Conservation (phyloP, 2,888 invertebrate species). For the Dryadula phaetusa region DNA sequence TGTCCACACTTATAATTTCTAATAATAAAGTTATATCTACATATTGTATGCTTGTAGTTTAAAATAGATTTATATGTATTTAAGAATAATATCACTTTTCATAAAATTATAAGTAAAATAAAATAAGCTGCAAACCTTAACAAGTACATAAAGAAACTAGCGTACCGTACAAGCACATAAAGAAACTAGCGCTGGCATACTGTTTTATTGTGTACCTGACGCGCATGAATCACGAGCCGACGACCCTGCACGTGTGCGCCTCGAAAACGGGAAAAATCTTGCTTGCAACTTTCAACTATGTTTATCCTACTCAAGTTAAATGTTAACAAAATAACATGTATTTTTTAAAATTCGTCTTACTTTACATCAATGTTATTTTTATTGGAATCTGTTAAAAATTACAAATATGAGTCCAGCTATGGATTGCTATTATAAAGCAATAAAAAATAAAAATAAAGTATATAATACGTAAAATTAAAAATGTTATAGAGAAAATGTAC, state of each 20-base stretch:
- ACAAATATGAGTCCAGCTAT: not conserved
- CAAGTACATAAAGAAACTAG: constrained; percentile 36
- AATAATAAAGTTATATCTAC: too few species aligned
- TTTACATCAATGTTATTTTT: not conserved
- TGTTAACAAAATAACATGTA: not conserved
- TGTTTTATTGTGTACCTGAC: constrained; percentile 40
- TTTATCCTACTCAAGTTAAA: constrained; percentile 12
- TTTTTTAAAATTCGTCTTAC: not conserved
- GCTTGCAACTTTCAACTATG: constrained; percentile 18
- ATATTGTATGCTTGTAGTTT: too few species aligned
- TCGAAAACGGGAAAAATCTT: constrained; percentile 46
- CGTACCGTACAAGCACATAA: constrained; percentile 31
- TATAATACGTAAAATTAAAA: not conserved
- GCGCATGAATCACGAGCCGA: constrained; percentile 45
- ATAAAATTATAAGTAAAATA: not conserved
- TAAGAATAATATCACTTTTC: not conserved
- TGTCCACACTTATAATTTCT: too few species aligned
- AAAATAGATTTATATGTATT: too few species aligned
- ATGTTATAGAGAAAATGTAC: not conserved
- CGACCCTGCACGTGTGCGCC: constrained; percentile 47
- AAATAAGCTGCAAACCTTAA: constrained; percentile 26
- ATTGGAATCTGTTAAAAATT: not conserved
- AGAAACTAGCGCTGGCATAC: constrained; percentile 36
- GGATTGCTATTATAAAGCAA: not conserved
- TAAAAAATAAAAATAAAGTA: not conserved